These are phyloP conservation scores for Cyaniris semiargus DNA, from an alignment of 2,888 invertebrate genomes.

Conservation along the genomic window DNA sequence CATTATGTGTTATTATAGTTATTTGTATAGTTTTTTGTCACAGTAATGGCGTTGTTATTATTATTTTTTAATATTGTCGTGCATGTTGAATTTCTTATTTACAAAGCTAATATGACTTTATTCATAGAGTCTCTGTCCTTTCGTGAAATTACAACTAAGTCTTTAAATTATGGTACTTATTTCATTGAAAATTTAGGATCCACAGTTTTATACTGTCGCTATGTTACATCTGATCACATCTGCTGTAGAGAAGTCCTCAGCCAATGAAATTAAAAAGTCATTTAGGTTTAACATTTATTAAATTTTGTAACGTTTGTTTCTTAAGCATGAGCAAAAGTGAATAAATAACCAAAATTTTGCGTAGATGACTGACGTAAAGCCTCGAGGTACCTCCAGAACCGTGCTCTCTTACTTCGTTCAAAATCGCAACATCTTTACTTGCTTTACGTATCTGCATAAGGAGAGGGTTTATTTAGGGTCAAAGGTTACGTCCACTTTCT, in stretches of 20 bases:
- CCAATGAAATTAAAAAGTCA: too few species aligned
- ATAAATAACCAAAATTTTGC: too few species aligned
- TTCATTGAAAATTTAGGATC: background rate
- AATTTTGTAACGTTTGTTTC: too few species aligned
- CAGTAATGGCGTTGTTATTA: background rate
- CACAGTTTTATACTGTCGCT: too few species aligned
- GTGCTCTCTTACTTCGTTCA: background rate
- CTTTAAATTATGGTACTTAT: too few species aligned
- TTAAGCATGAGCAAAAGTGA: too few species aligned
- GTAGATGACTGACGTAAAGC: too few species aligned
- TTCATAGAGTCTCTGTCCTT: background rate
- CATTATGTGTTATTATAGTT: slow-evolving; percentile 20
- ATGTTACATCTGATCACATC: too few species aligned
- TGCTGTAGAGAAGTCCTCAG: too few species aligned
- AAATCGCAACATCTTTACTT: background rate
- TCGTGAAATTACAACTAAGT: background rate
- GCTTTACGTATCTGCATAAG: too few species aligned
- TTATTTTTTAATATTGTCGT: background rate
- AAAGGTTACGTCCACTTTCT: background rate
- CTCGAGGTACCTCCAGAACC: too few species aligned
- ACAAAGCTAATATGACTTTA: background rate
- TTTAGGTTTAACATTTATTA: too few species aligned
- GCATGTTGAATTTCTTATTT: background rate
- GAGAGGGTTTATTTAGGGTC: background rate
- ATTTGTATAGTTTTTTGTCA: slow-evolving; percentile 30